These are phyloP conservation scores for Serranus cabrilla DNA, from an alignment of 2,797 vertebrate genomes.

Conservation along the genomic window DNA sequence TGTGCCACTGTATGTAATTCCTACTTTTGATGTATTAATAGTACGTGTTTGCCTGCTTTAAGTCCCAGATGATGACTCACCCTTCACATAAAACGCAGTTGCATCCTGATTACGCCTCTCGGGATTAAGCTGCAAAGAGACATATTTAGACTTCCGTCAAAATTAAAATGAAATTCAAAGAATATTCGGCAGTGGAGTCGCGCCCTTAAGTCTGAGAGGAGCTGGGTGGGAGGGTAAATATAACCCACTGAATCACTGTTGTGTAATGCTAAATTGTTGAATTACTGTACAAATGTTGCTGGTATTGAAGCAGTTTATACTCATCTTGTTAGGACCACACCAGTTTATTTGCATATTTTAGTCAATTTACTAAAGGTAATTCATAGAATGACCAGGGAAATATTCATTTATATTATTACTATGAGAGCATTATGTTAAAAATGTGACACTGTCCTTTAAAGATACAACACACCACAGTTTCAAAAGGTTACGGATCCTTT, in stretches of 20 bases:
- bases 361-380: background rate
- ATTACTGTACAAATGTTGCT: background rate
- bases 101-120: slow-evolving; percentile 54
- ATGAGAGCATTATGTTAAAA: background rate
- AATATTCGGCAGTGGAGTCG: slow-evolving; percentile 15
- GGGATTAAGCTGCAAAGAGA: slow-evolving; percentile 52
- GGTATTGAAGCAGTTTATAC: background rate
- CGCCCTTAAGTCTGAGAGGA: background rate
- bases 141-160: slow-evolving; percentile 55
- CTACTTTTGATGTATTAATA: slow-evolving; percentile 55
- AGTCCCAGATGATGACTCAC: slow-evolving; percentile 51
- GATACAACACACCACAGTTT: background rate
- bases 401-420: too few species aligned
- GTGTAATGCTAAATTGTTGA: background rate
- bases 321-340: slow-evolving; percentile 1
- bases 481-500: background rate
- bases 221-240: background rate
- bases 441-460: background rate
- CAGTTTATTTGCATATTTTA: background rate
- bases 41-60: slow-evolving; percentile 35
- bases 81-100: slow-evolving; percentile 40
- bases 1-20: slow-evolving; percentile 41
- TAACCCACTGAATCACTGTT: slow-evolving; percentile 8
- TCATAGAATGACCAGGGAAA: background rate
- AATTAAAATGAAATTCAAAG: slow-evolving; percentile 44